Percentiles rank a stretch among this genome's conserved stretches.
These are phyloP conservation scores for Cheilinus undulatus DNA, from an alignment of 2,113 vertebrate species.

Conservation along the genomic window DNA sequence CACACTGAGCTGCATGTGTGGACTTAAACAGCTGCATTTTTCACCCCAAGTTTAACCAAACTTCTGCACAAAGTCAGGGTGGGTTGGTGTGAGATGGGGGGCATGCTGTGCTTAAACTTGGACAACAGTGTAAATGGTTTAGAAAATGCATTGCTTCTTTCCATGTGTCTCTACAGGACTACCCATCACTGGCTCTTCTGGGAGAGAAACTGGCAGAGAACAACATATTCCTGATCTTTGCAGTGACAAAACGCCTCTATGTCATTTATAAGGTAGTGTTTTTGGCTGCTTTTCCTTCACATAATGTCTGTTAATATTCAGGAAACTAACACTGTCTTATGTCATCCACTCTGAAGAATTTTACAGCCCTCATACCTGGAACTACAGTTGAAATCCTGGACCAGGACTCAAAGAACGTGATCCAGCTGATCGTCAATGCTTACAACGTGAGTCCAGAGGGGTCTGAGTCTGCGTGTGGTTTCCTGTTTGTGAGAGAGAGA, in stretches of 20 bases:
- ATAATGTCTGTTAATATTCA: neutral
- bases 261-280: conserved; percentile 92
- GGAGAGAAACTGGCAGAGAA: conserved; percentile 97
- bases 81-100: too few relatives aligned
- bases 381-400: conserved; percentile 97
- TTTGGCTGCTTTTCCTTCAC: neutral
- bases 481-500: conserved; percentile 32
- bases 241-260: conserved; percentile 93
- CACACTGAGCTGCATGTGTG: too few relatives aligned
- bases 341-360: conserved; percentile 83
- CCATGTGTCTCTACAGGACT: conserved; percentile 85
- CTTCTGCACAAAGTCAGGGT: too few relatives aligned
- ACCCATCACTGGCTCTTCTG: conserved; percentile 94
- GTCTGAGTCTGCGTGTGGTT: neutral
- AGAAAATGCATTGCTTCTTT: conserved; percentile 1
- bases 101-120: too few relatives aligned
- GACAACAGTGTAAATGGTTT: too few relatives aligned
- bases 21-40: too few relatives aligned
- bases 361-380: conserved; percentile 94
- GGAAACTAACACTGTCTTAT: neutral
- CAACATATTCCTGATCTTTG: conserved; percentile 97
- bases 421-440: conserved; percentile 93
- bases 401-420: conserved; percentile 96
- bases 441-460: conserved; percentile 90
- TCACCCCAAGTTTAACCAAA: too few relatives aligned